Percentiles rank a stretch among this genome's conserved stretches.
These are phyloP conservation scores for Melopsittacus undulatus DNA, from an alignment of 2,797 vertebrate genomes.

Conservation along the genomic window DNA sequence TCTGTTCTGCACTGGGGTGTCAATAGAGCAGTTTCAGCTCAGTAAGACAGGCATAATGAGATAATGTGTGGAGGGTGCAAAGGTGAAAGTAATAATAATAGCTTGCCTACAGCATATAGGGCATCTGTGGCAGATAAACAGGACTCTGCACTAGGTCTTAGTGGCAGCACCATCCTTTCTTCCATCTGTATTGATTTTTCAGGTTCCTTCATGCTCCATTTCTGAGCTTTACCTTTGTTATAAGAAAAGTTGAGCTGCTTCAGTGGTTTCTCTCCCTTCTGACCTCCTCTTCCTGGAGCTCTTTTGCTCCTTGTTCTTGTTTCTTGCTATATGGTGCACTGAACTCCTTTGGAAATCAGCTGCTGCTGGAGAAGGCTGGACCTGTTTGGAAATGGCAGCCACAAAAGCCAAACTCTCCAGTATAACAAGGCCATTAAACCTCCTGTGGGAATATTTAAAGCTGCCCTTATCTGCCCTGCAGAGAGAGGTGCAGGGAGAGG, in stretches of 20 bases:
- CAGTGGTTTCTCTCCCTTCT: neutral
- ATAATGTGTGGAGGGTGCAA: neutral
- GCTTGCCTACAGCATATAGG: neutral
- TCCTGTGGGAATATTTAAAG: neutral
- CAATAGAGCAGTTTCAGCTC: neutral
- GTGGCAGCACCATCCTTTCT: neutral
- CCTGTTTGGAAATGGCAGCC: neutral
- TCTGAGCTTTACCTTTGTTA: neutral
- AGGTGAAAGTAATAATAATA: neutral
- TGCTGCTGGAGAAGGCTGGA: neutral
- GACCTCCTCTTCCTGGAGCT: neutral
- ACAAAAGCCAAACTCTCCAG: slow-evolving; percentile 8
- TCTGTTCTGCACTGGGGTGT: neutral
- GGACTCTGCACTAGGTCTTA: neutral
- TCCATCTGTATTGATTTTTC: neutral
- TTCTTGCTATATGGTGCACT: neutral
- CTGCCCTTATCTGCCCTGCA: slow-evolving; percentile 5
- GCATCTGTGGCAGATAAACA: neutral
- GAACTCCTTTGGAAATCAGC: neutral
- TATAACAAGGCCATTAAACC: neutral
- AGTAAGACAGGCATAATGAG: neutral
- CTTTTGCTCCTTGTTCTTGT: neutral
- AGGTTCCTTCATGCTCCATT: neutral
- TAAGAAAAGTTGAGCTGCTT: neutral
- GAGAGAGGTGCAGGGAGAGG: neutral